Percentiles rank a stretch among this genome's conserved stretches.
Conservation (phyloP, 2,113 vertebrate genomes). For the Callospermophilus lateralis region DNA sequence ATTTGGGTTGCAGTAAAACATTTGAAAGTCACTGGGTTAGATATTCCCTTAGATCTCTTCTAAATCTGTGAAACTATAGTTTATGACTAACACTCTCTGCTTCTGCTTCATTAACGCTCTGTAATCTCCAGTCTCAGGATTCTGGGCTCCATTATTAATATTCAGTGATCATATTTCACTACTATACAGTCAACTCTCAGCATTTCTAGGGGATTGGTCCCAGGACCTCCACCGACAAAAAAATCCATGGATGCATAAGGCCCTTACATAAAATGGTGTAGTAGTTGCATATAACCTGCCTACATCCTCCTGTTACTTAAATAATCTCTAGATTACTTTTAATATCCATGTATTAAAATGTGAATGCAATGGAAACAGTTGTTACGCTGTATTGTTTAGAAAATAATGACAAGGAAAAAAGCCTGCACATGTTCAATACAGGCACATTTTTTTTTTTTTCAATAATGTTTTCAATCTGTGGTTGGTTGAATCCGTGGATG, state of each 20-base stretch:
- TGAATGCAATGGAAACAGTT: neutral
- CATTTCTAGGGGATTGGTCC: neutral
- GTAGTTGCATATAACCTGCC: neutral
- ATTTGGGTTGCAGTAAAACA: neutral
- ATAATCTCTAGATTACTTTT: neutral
- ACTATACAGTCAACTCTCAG: neutral
- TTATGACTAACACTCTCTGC: constrained; percentile 10
- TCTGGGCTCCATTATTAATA: neutral
- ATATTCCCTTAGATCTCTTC: neutral
- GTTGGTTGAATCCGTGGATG: neutral
- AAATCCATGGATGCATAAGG: neutral
- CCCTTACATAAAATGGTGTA: neutral
- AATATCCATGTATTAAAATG: neutral
- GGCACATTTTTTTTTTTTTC: neutral
- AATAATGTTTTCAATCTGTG: neutral
- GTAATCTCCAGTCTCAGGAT: neutral
- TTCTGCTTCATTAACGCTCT: neutral
- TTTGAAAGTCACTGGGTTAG: neutral
- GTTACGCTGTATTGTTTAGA: neutral
- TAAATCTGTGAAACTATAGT: neutral
- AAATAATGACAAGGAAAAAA: neutral
- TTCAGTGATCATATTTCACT: neutral
- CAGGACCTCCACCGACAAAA: neutral
- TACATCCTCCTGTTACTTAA: neutral
- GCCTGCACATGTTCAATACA: neutral